These are phyloP conservation scores for Pocillopora grandis DNA, from an alignment of 92 coral and sea anemone genomes.

Conservation along the genomic window DNA sequence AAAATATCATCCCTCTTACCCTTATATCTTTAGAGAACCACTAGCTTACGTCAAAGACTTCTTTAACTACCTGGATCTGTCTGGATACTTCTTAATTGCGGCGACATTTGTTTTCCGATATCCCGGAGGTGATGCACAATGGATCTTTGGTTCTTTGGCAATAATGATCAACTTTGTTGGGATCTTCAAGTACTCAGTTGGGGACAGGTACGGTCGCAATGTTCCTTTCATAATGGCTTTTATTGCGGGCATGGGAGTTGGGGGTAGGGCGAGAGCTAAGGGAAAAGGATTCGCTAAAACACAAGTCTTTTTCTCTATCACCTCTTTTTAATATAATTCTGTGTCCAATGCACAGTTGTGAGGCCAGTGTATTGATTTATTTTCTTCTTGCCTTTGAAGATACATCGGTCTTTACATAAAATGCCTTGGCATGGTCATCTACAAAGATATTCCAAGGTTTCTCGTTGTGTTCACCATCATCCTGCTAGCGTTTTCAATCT, in stretches of 20 bases:
- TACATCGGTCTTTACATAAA: slow-evolving; percentile 53
- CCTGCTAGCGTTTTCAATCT: slow-evolving; percentile 37
- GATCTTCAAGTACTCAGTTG: slow-evolving; percentile 57
- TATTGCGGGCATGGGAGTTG: not conserved
- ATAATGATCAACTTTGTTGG: slow-evolving; percentile 50
- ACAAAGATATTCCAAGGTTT: slow-evolving; percentile 65
- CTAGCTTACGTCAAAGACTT: slow-evolving; percentile 45
- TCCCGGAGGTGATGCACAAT: slow-evolving; percentile 9
- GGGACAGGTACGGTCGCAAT: slow-evolving; percentile 28
- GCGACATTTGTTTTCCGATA: slow-evolving; percentile 28
- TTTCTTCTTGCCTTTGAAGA: slow-evolving; percentile 8
- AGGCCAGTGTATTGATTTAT: too few species aligned
- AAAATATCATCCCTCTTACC: not conserved
- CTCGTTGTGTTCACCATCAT: slow-evolving; percentile 51
- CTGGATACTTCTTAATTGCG: slow-evolving; percentile 43
- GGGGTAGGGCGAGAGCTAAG: too few species aligned
- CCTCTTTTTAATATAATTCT: too few species aligned
- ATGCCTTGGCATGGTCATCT: slow-evolving; percentile 61
- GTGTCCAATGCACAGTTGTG: too few species aligned
- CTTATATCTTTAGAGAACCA: slow-evolving; percentile 45
- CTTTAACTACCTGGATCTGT: slow-evolving; percentile 64
- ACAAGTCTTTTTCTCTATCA: too few species aligned
- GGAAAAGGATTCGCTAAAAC: too few species aligned
- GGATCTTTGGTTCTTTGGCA: slow-evolving; percentile 52
- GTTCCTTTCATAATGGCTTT: not conserved